phyloP scores from a whole-genome alignment of 2,797 vertebrate species.

The Alca torda region DNA sequence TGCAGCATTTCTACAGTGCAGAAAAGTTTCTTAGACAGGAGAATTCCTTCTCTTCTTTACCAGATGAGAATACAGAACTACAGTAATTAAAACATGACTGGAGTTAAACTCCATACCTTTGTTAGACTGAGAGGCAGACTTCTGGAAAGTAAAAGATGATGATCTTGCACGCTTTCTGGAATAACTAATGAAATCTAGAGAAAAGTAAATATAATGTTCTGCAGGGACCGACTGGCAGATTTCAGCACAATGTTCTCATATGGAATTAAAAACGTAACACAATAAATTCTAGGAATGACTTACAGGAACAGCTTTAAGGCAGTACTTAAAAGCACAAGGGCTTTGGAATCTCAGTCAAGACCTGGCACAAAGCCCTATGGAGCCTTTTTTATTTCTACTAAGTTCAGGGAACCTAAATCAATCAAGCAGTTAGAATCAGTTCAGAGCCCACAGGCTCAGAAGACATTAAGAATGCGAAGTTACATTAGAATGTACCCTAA shows the following conservation, averaged over 20 bases:
- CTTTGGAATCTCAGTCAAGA: not conserved
- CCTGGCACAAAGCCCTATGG: not conserved
- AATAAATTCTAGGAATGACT: not conserved
- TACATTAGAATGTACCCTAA: not conserved
- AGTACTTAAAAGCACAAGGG: not conserved
- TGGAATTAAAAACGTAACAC: not conserved
- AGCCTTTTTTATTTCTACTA: not conserved
- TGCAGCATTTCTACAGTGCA: not conserved
- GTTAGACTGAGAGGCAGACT: slow-evolving; percentile 8
- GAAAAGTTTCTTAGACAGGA: not conserved
- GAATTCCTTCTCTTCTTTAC: not conserved
- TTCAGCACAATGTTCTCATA: not conserved
- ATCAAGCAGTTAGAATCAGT: not conserved
- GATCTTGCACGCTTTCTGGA: slow-evolving; percentile 75
- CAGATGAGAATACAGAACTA: not conserved
- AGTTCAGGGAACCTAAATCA: not conserved
- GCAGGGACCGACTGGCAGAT: not conserved
- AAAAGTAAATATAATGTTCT: not conserved
- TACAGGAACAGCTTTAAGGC: not conserved
- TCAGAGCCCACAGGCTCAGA: not conserved
- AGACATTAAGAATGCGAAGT: not conserved
- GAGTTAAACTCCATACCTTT: slow-evolving; percentile 48
- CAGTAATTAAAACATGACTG: not conserved
- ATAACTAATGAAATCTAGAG: slow-evolving; percentile 62
- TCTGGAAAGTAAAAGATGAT: slow-evolving; percentile 71